phyloP scores from a whole-genome alignment of 2,888 invertebrate species.

The Choreutis nemorana region DNA sequence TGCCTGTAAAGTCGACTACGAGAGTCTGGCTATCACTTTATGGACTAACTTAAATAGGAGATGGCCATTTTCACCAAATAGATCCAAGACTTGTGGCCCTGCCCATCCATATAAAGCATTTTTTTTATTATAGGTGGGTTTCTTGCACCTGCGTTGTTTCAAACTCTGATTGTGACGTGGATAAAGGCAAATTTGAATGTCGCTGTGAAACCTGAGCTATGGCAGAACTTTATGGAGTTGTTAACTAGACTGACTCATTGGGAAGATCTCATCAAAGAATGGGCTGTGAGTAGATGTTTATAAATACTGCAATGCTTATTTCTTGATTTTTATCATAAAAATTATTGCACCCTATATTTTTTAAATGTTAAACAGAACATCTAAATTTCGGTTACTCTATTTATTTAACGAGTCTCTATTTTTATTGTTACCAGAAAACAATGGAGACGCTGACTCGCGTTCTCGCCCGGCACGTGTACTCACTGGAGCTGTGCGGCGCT shows the following conservation, averaged over 20 bases:
- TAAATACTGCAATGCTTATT: not conserved
- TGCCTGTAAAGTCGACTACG: no score
- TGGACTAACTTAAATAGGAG: no score
- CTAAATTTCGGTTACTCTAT: not conserved
- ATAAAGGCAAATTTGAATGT: slow-evolving; percentile 97
- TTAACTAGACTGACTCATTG: slow-evolving; percentile 89
- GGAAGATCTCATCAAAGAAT: slow-evolving; percentile 94
- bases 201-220: slow-evolving; percentile 84
- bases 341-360: no score
- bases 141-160: slow-evolving; percentile 85
- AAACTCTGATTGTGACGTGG: slow-evolving; percentile 97
- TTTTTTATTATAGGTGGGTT: slow-evolving; percentile 79
- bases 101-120: no score
- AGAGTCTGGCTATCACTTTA: no score
- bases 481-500: slow-evolving; percentile 88
- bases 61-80: no score
- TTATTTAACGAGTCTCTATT: not conserved
- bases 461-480: slow-evolving; percentile 93
- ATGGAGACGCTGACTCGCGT: slow-evolving; percentile 96
- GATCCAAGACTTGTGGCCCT: no score
- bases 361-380: not conserved
- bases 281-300: slow-evolving; percentile 77
- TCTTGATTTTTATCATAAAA: no score
- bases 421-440: slow-evolving; percentile 75
- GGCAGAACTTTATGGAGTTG: slow-evolving; percentile 92